Conservation (phyloP, 1,140 invertebrate genomes). For the Drosophila varians region DNA sequence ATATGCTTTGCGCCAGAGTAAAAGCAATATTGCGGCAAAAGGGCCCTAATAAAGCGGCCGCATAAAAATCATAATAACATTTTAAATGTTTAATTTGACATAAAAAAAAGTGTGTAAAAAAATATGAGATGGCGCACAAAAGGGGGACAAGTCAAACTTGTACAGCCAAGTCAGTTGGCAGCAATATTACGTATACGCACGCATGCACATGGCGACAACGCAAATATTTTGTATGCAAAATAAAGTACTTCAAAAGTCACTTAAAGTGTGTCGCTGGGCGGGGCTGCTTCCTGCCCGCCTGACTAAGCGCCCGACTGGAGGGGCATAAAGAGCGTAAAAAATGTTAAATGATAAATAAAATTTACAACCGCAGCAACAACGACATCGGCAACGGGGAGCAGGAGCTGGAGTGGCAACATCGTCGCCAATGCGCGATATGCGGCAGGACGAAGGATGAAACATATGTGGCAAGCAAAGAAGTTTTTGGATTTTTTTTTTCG, state of each 20-base stretch:
- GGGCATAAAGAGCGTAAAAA: conserved; percentile 78
- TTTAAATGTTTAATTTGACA: conserved; percentile 56
- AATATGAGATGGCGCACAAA: background rate
- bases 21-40: conserved; percentile 32
- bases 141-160: conserved; percentile 37
- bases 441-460: conserved; percentile 9
- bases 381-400: conserved; percentile 41
- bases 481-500: conserved; percentile 6
- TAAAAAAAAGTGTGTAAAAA: conserved; percentile 38
- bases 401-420: background rate
- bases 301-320: conserved; percentile 17
- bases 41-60: conserved; percentile 15
- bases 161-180: conserved; percentile 42
- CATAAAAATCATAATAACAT: conserved; percentile 41
- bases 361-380: conserved; percentile 77
- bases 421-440: background rate
- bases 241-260: conserved; percentile 80
- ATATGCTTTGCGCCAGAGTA: conserved; percentile 23
- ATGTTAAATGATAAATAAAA: conserved; percentile 82
- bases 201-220: conserved; percentile 50
- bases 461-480: conserved; percentile 57
- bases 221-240: conserved; percentile 80
- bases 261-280: conserved; percentile 65
- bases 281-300: conserved; percentile 4
- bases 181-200: conserved; percentile 66